These are phyloP conservation scores for Lordiphosa mommai DNA, from an alignment of 1,140 invertebrate genomes.

Conservation along the genomic window DNA sequence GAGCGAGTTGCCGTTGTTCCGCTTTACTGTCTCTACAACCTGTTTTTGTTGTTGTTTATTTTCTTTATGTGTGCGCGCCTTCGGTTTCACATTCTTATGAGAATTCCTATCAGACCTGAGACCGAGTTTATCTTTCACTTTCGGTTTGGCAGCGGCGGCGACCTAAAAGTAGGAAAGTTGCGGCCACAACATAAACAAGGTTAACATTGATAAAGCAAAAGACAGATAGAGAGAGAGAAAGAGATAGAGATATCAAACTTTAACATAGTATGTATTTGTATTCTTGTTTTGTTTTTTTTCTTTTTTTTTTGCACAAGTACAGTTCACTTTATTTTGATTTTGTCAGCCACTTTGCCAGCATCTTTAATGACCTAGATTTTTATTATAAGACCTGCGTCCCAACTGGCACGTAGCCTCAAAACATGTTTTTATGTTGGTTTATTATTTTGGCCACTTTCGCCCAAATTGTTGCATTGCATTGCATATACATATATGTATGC, in stretches of 20 bases:
- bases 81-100: conserved; percentile 65
- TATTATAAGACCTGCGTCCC: conserved; percentile 21
- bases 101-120: conserved; percentile 67
- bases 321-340: conserved; percentile 37
- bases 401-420: conserved; percentile 8
- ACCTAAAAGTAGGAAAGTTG: conserved; percentile 14
- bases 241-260: neutral
- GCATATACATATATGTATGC: neutral
- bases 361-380: conserved; percentile 16
- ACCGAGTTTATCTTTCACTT: conserved; percentile 56
- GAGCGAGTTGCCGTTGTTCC: conserved; percentile 41
- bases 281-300: too few species aligned
- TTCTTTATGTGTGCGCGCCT: neutral
- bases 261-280: neutral
- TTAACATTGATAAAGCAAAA: neutral
- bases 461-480: neutral
- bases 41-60: conserved; percentile 37
- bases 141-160: conserved; percentile 25
- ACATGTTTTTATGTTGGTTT: conserved; percentile 25
- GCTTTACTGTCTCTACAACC: conserved; percentile 27
- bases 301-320: conserved; percentile 36
- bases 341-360: conserved; percentile 4
- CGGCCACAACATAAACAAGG: conserved; percentile 3
- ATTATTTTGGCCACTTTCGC: conserved; percentile 29
- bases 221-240: neutral